Base-by-base conservation (phyloP, 92 coral and sea anemone genomes). In the Zoanthus sansibaricus region DNA sequence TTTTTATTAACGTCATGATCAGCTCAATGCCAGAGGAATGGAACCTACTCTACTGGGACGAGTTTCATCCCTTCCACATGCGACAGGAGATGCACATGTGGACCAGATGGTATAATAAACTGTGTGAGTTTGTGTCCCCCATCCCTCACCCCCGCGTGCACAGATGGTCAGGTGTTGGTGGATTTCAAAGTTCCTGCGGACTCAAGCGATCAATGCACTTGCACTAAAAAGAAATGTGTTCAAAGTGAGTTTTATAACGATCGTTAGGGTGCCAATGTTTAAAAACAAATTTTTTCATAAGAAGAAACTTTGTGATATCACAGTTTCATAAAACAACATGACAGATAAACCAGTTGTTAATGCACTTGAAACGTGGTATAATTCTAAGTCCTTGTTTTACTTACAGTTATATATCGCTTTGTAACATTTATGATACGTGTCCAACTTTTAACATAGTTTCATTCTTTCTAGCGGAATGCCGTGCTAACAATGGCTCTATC, bases 11-110 rank as follows among this genome's bases (percentile, higher is more conserved):
- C 76, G 3, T 37, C 47, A 75, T 2, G 8, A 42, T 7, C 56
- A 75, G 78, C 31, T 11, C 78, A 75, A 13, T 75, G 78, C 47
- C 78, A 10, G 25, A 46, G 18, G 25, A 75, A 75, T 47, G 78
- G 59, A 12, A 47, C n/a, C 58, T 75, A 75, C 58, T 47, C 78
- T 11, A 51, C 48, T 9, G 78, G 78, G 56, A 61, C 58, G 61
- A 75, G 25, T 75, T 75, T 45, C 37, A 45, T 47, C 20, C 21
- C 10, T 18, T 11, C 55, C 12, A 49, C 18, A 17, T 75, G 78
- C 13, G 30, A 45, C 30, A 17, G 30, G 18, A 44, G 55, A 47
- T 75, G 78, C 47, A 75, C 78, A 52, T 75, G 78, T 12, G 78
- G 78, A 44, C 31, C 78, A n/a, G 5, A 16, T 11, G 78, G 78